Base-by-base conservation (phyloP, 2,113 vertebrate species). In the Struthio camelus region DNA sequence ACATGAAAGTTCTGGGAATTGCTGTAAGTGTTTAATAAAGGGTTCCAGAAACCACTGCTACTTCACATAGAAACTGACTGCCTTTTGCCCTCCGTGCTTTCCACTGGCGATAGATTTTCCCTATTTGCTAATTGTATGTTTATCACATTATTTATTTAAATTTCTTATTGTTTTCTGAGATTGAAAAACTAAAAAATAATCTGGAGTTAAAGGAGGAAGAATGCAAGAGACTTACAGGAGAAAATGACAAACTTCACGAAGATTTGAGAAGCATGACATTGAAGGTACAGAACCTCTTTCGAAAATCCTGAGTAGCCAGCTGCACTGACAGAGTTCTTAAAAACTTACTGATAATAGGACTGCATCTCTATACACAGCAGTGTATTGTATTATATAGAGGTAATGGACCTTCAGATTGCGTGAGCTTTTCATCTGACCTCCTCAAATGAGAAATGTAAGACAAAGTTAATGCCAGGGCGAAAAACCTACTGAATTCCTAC, bases 221-320 rank as follows among this genome's bases (percentile, higher is more conserved):
- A 22, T 95, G 84, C 72, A 85, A 51, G 42, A 95, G 76, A 44
- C 93, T 97, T 36, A 89, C 66, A 40, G 93, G 91, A 67, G 95
- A 97, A 79, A 96, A 96, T 61, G 85, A 92, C 83, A 92, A 72
- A 50, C 94, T 83, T 91, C 93, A 93, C 50, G 93, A 79, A 75
- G 71, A 95, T 18, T 46, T 97, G 72, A 93, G 94, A 73, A 95
- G 59, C 80, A 82, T 97, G 66, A 90, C 88, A 77, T 84, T 93
- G 65, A 96, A 97, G 97, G 97, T 97, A 93, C 42, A 64, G 44
- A 79, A 79, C n/a, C 46, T 64, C n/a, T n/a, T 64, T 16, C n/a
- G 44, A 70, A 70, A 25, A n/a, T 22, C 34, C 46, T 12, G 32
- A 11, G 9, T 25, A 32, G 32, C 14, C 34, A 44, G 67, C 8